Evolutionary conservation across 2,113 vertebrate genomes (phyloP), one percentile per base, ranked within the genome.

Genomic region (Rhombomys opimus): DNA sequence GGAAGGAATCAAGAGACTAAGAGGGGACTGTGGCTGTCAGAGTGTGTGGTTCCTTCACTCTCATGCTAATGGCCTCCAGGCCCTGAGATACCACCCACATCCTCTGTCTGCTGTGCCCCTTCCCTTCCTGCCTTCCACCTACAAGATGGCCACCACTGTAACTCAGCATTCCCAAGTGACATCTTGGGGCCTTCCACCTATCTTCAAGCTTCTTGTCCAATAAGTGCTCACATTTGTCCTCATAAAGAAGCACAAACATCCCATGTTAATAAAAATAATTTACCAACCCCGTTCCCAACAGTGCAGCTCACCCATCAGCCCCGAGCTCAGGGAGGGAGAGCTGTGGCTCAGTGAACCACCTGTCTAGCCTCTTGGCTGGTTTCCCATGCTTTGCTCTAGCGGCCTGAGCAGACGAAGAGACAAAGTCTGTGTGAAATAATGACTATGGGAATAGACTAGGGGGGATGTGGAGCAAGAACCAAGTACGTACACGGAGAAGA

Each of bases 81-180:
- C 70, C 41, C 63, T 23, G 72, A 91, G n/a, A 9, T n/a, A 59
- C 8, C 5, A 7, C 25, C 17, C 0, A 0, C 11, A 38, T 3
- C 0, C 67, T 68, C 6, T 15, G 30, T 13, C 80, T 32, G 27
- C 35, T 75, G n/a, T 67, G 22, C 6, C 75, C 54, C 67, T 4
- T n/a, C 67, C 12, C 23, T 41, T 81, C 73, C 41, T n/a, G 18
- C 59, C 41, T 63, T 5, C 68, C 27, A 41, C 3, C 87, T 52
- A 5, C 25, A 65, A 85, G 61, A 67, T 50, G 23, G 82, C 61
- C 38, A 32, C 8, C 38, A 3, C 25, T 0, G 4, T 32, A 25
- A 46, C 46, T 52, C 76, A 77, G 46, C 46, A 17, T 2, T 32
- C 46, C 25, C 76, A 27, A 50, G 76, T 14, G 15, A 32, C n/a